Conservation (phyloP, 2,888 invertebrate genomes). For the Andrena camellia region DNA sequence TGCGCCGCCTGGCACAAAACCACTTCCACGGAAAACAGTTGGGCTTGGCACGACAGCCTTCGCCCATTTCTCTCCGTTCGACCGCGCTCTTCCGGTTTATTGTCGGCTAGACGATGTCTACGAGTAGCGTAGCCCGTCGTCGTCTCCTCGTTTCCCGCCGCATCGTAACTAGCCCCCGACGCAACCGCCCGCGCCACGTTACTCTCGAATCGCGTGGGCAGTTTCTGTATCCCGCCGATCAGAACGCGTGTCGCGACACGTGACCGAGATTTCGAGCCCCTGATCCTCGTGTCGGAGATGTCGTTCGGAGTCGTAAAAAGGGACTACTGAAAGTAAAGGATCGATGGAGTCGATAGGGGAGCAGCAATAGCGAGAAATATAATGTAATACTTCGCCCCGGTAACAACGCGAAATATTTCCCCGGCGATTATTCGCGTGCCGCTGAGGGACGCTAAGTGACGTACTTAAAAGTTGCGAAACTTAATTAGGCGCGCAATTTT, state of each 20-base stretch:
- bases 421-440: conserved; percentile 37
- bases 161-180: conserved; percentile 48
- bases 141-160: conserved; percentile 8
- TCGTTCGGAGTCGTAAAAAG: too few relatives aligned
- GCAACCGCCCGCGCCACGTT: not conserved
- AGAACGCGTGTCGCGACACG: not conserved
- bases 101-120: conserved; percentile 64
- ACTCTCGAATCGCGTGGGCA: not conserved
- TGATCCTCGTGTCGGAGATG: not conserved
- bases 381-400: not conserved
- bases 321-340: not conserved
- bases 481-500: conserved; percentile 60
- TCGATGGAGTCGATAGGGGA: conserved; percentile 1
- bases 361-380: conserved; percentile 5
- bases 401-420: not conserved
- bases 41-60: conserved; percentile 79
- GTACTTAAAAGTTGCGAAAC: conserved; percentile 58
- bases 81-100: conserved; percentile 68
- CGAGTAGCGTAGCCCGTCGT: conserved; percentile 16
- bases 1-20: conserved; percentile 81
- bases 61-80: conserved; percentile 53
- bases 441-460: conserved; percentile 21
- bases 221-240: not conserved
- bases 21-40: conserved; percentile 80
- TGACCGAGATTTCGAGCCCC: not conserved